Conservation (phyloP, 1,140 invertebrate species). For the Neodiprion virginianus region DNA sequence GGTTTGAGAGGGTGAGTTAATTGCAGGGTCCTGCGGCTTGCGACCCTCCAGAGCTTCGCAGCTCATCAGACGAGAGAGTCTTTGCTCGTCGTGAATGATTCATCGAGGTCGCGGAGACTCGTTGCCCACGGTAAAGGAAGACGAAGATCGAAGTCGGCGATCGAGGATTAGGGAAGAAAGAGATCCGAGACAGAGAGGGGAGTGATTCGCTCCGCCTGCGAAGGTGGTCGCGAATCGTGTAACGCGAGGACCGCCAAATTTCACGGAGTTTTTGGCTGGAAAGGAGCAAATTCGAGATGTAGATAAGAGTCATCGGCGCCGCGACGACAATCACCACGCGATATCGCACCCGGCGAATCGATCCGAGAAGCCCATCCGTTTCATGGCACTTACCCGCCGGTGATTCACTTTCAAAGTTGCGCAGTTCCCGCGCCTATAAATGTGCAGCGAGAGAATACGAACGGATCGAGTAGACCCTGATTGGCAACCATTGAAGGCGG, state of each 20-base stretch:
- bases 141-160: too few species aligned
- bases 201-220: too few species aligned
- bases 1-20: background rate
- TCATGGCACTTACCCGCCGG: background rate
- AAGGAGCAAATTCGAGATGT: background rate
- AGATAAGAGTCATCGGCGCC: background rate
- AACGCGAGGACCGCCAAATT: background rate
- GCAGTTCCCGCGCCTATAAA: slow-evolving; percentile 6
- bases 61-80: background rate
- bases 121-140: too few species aligned
- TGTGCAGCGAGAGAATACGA: slow-evolving; percentile 4
- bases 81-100: background rate
- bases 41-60: background rate
- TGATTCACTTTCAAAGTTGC: slow-evolving; percentile 1
- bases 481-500: background rate
- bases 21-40: background rate
- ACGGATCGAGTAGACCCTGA: background rate
- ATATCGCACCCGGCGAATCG: background rate
- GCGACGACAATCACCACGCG: background rate
- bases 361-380: background rate
- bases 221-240: too few species aligned
- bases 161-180: background rate
- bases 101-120: background rate
- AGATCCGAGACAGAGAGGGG: too few species aligned
- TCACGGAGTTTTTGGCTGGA: background rate